Base-by-base conservation (phyloP, 92 coral and sea anemone species). In the Micromussa lordhowensis region DNA sequence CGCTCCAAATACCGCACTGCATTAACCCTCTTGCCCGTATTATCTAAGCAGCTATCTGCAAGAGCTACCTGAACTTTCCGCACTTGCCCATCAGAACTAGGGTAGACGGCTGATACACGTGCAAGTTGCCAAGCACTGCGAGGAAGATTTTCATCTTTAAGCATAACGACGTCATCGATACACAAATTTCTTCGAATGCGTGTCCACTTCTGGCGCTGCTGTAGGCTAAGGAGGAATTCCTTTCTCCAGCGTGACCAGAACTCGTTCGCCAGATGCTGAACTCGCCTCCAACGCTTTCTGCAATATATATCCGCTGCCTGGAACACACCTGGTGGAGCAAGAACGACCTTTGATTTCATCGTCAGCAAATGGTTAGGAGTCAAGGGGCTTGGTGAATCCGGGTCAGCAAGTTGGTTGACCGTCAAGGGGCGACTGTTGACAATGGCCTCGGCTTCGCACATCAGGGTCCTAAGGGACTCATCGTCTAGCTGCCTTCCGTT, bases 311-410 rank as follows among this genome's bases (percentile, higher is more conserved):
- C 90, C 9, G 89, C 89, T 78, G 92, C 79, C 86, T 90, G 82
- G 72, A 79, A 85, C 4, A 68, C 79, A 35, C 89, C 92, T 19
- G 89, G 92, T 16, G 86, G 92, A 34, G 92, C 71, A 19, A 90
- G 92, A 22, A 73, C 82, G 11, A 90, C 78, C 86, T 85, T 90
- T 70, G 92, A 68, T 77, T 90, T 90, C 92, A 80, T 90, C 16
- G 86, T 90, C 34, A 90, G 82, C 86, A 85, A 66, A 53, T 90
- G 92, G 78, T 72, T 90, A 18, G 86, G 92, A 16, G 92, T 90
- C 22, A 90, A 24, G 17, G 89, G 90, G 38, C 77, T 17, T 35
- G 86, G 90, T 17, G 92, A 79, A 57, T 70, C 89, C 22, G 86
- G 86, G 72, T 90, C 91, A 7, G 34, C 24, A 15, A 88, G 70